Conservation (phyloP, 2,113 vertebrate species). For the Brienomyrus longianalis region DNA sequence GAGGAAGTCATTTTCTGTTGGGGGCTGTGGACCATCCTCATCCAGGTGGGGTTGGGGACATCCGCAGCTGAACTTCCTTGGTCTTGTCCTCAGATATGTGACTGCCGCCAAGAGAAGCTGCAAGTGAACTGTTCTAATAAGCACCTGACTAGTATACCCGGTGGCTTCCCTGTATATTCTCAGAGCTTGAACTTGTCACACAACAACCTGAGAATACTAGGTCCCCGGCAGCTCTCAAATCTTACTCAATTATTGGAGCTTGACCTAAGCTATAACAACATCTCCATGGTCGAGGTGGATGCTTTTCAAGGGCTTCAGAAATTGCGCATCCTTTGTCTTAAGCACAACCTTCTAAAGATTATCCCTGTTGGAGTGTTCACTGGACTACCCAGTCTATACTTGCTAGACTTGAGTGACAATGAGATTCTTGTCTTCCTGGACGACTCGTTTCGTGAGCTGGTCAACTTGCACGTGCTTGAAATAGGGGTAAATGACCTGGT, state of each 20-base stretch:
- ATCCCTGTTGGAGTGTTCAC: slow-evolving; percentile 72
- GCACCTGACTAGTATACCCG: slow-evolving; percentile 64
- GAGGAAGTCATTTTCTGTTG: slow-evolving; percentile 54
- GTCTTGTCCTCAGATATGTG: slow-evolving; percentile 65
- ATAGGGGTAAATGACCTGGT: slow-evolving; percentile 71
- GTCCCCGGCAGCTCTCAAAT: slow-evolving; percentile 65
- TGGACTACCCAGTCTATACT: slow-evolving; percentile 60
- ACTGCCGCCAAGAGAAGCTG: slow-evolving; percentile 58
- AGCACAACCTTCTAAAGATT: slow-evolving; percentile 74
- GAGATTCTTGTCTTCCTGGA: slow-evolving; percentile 82
- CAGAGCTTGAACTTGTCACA: slow-evolving; percentile 70
- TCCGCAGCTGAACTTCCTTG: slow-evolving; percentile 38
- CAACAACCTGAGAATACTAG: slow-evolving; percentile 72
- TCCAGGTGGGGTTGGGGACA: slow-evolving; percentile 45
- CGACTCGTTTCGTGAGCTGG: slow-evolving; percentile 69
- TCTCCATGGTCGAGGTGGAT: slow-evolving; percentile 78
- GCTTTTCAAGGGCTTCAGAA: slow-evolving; percentile 68
- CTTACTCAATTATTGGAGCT: slow-evolving; percentile 69
- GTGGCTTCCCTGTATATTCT: slow-evolving; percentile 60
- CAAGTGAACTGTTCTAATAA: slow-evolving; percentile 71
- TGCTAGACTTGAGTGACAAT: slow-evolving; percentile 76
- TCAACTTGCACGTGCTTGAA: slow-evolving; percentile 61
- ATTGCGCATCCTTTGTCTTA: slow-evolving; percentile 60
- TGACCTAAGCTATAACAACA: slow-evolving; percentile 75
- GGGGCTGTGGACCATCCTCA: slow-evolving; percentile 51